Base-by-base conservation (phyloP, 2,888 invertebrate genomes). In the Drosophila lutescens region DNA sequence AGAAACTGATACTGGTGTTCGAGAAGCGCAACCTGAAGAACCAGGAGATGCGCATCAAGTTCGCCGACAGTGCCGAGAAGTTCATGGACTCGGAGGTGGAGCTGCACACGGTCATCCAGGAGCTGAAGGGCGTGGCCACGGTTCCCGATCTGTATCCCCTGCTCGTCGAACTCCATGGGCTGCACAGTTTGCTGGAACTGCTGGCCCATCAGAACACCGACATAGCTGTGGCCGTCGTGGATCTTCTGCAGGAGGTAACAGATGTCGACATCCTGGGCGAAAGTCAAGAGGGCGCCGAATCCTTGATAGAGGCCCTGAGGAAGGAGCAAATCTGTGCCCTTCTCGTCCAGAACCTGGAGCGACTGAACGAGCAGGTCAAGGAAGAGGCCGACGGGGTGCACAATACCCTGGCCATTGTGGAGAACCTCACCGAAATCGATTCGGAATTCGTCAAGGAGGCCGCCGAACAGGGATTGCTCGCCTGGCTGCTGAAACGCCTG, bases 1-100 rank as follows among this genome's bases (percentile, higher is more conserved):
- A 98, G 89, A 96, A 96, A 90, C 94, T 99, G 90, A 95, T 99
- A 23, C 93, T 98, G 13, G 94, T 97, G 73, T 98, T 99, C 93
- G 99, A 99, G 90, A 99, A 99, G 91, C 95, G 97, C 89, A 96
- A 97, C 53, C 93, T 98, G 9, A 97, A 95, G 90, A 99, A 99
- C 91, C 96, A 99, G 91, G 99, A 99, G 93, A 97, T 99, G 96
- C 94, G 99, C 76, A 99, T 99, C 13, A 99, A 99, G 92, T 99
- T 98, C 92, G 97, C 98, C 0, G 99, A 99, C 90, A 95, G 96
- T 87, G 98, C 99, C 8, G 98, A 98, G 91, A 99, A 98, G 94
- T 99, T 99, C 91, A 98, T 99, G 96, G 96, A 99, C 84, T 98
- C 99, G 67, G 99, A 99, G 93, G 93, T 99, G 41, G 98, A 98